Conservation (phyloP, 2,888 invertebrate species). For the Pachycephus smyrnensis region DNA sequence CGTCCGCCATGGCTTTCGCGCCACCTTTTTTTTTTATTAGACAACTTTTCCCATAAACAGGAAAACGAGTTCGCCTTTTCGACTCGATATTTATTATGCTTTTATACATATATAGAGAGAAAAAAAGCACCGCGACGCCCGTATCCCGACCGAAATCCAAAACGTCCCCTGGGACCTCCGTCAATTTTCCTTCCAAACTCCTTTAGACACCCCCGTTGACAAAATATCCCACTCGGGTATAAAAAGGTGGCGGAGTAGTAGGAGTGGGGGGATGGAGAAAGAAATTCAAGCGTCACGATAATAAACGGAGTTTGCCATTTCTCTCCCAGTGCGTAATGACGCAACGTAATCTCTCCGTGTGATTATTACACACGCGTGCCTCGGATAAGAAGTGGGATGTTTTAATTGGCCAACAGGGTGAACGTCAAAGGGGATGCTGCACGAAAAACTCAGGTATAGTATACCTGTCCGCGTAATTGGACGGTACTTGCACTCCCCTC, state of each 20-base stretch:
- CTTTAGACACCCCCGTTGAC: no score
- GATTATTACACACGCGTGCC: no score
- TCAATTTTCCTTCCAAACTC: not conserved
- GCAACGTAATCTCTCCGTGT: no score
- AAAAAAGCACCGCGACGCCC: conserved; percentile 12
- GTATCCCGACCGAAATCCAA: not conserved
- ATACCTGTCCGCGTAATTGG: not conserved
- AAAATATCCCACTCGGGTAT: no score
- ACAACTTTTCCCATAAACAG: conserved; percentile 45
- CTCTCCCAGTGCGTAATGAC: no score
- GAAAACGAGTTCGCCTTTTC: conserved; percentile 32
- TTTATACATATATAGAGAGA: conserved; percentile 26
- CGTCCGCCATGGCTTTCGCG: not conserved
- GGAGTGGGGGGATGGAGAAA: not conserved
- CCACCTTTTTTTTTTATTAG: conserved; percentile 34
- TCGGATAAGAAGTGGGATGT: not conserved
- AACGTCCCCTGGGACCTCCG: not conserved
- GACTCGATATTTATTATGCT: conserved; percentile 44
- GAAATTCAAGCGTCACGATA: no score
- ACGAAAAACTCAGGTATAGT: not conserved
- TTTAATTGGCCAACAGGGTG: not conserved
- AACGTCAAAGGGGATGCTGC: not conserved
- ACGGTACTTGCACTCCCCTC: no score
- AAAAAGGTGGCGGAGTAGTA: not conserved
- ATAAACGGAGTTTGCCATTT: no score